A percentile compares a stretch with the other conserved stretches of the same genome.
Conservation (phyloP, 2,797 vertebrate genomes). For the Clarias fuscus region DNA sequence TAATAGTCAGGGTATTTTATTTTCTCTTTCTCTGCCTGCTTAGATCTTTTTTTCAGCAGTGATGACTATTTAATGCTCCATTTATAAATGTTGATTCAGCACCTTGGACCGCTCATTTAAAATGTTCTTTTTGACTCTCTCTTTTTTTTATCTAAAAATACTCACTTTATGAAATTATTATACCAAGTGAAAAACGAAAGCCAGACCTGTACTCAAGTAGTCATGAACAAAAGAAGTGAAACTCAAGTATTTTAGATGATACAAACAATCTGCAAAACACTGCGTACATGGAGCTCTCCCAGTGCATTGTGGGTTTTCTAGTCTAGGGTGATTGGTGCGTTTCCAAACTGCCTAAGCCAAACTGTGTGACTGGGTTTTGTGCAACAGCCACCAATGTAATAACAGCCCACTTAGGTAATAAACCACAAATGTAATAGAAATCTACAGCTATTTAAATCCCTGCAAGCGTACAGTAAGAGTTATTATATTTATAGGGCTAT, state of each 20-base stretch:
- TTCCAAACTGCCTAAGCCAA: too few species aligned
- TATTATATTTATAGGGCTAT: too few species aligned
- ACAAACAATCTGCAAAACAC: neutral
- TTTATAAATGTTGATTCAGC: neutral
- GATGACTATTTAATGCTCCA: neutral
- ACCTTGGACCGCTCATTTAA: neutral
- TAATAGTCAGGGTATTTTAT: neutral
- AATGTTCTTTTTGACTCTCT: neutral
- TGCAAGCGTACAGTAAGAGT: too few species aligned
- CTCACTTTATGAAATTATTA: neutral
- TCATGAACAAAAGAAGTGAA: neutral
- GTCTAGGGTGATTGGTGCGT: too few species aligned
- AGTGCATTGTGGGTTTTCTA: too few species aligned
- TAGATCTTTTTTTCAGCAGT: neutral
- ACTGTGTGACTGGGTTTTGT: too few species aligned
- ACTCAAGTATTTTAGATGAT: neutral
- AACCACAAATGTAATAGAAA: too few species aligned
- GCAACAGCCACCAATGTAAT: too few species aligned
- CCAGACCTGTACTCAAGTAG: conserved; percentile 32
- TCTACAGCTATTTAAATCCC: too few species aligned
- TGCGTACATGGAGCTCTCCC: too few species aligned
- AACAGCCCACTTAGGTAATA: too few species aligned
- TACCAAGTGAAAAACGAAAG: neutral
- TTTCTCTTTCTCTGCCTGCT: neutral
- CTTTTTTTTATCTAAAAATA: neutral